Evolutionary conservation across 2,113 vertebrate species (phyloP).

Genomic region (Chelonoidis abingdonii): DNA sequence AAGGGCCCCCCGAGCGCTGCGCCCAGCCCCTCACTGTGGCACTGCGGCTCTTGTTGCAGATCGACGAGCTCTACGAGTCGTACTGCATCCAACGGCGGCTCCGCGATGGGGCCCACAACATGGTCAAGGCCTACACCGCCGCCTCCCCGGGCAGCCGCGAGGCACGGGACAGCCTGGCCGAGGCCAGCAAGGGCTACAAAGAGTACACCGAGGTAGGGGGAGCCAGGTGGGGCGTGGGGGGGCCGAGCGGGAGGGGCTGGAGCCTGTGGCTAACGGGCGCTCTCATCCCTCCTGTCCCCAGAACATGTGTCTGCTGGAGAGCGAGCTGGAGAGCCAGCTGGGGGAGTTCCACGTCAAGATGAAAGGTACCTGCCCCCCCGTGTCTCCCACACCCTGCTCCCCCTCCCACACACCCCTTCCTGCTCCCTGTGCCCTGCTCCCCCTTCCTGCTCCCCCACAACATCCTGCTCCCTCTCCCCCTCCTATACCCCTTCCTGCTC

Average conservation of each 20-base stretch:
- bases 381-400: background rate
- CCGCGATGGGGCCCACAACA: conserved; percentile 94
- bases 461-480: too few species aligned
- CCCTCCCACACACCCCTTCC: background rate
- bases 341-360: conserved; percentile 97
- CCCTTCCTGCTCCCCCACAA: too few species aligned
- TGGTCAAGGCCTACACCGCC: conserved; percentile 91
- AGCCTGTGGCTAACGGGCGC: background rate
- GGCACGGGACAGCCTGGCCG: conserved; percentile 91
- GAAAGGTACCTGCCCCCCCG: conserved; percentile 84
- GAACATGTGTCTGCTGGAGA: conserved; percentile 97
- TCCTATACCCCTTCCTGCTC: too few species aligned
- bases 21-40: background rate
- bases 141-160: conserved; percentile 89
- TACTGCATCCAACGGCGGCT: conserved; percentile 95
- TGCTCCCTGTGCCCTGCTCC: too few species aligned
- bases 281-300: conserved; percentile 27
- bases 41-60: conserved; percentile 72
- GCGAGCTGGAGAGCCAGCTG: conserved; percentile 92
- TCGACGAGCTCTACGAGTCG: conserved; percentile 95
- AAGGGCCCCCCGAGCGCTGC: too few species aligned
- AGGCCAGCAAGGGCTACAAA: conserved; percentile 93
- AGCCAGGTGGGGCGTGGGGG: background rate
- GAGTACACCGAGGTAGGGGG: conserved; percentile 93
- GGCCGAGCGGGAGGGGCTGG: background rate